Percentiles rank a stretch among this genome's conserved stretches.
Conservation (phyloP, 2,113 vertebrate species). For the Origma solitaria region DNA sequence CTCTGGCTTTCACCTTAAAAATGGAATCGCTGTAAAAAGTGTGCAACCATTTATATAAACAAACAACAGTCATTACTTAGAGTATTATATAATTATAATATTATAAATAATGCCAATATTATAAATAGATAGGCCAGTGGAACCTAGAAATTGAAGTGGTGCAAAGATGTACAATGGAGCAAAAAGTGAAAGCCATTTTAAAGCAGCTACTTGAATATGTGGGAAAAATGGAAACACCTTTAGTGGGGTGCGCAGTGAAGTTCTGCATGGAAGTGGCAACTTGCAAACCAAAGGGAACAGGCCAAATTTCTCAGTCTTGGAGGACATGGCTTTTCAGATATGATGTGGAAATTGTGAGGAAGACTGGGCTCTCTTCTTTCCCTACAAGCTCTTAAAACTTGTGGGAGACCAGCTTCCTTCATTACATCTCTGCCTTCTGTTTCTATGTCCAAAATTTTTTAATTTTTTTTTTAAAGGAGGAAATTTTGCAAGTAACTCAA, state of each 20-base stretch:
- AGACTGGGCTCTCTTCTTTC: neutral
- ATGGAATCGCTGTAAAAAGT: neutral
- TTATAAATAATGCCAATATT: neutral
- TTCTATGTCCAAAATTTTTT: neutral
- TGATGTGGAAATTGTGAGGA: neutral
- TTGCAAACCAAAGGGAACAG: neutral
- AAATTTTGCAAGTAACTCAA: neutral
- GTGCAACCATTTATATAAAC: neutral
- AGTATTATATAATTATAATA: neutral
- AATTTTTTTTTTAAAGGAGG: neutral
- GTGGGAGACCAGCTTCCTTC: neutral
- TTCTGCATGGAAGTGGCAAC: neutral
- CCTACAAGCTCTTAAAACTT: neutral
- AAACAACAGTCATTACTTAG: neutral
- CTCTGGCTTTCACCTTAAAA: neutral
- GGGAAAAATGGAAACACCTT: neutral
- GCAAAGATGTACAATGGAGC: neutral
- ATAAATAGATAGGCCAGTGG: neutral
- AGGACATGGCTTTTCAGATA: neutral
- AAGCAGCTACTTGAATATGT: neutral
- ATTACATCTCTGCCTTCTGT: neutral
- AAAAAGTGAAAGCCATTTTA: neutral
- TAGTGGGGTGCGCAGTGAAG: neutral
- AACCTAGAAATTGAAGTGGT: neutral
- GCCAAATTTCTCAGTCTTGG: neutral